These are phyloP conservation scores for Xiphias gladius DNA, from an alignment of 2,113 vertebrate genomes.

Conservation along the genomic window DNA sequence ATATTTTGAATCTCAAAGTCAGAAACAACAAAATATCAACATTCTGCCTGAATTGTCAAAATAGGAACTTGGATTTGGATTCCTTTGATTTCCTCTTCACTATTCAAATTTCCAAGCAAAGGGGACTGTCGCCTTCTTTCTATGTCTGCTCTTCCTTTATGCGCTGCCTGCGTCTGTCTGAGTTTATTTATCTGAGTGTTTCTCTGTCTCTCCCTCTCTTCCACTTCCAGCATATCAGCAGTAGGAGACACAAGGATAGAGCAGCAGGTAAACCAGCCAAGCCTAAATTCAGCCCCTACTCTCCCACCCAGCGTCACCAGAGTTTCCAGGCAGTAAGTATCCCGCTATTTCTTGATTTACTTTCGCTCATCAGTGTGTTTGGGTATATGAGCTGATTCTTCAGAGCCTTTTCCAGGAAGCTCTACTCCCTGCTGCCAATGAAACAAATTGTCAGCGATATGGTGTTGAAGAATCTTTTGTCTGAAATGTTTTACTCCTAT, in stretches of 20 bases:
- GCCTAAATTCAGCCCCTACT: conserved; percentile 95
- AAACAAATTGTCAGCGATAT: conserved; percentile 14
- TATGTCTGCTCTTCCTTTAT: background rate
- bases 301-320: conserved; percentile 87
- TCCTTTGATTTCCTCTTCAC: conserved; percentile 36
- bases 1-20: conserved; percentile 51
- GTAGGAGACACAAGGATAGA: conserved; percentile 96
- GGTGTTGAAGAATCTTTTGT: background rate
- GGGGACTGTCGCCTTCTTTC: background rate
- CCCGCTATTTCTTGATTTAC: conserved; percentile 15
- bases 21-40: conserved; percentile 28
- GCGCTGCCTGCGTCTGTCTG: conserved; percentile 16
- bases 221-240: conserved; percentile 92
- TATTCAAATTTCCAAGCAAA: conserved; percentile 26
- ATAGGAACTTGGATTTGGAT: conserved; percentile 38
- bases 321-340: conserved; percentile 89
- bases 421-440: conserved; percentile 26
- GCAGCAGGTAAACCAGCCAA: conserved; percentile 96
- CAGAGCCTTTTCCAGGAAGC: conserved; percentile 52
- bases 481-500: background rate
- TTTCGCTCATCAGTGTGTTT: conserved; percentile 47
- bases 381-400: conserved; percentile 27
- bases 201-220: conserved; percentile 36
- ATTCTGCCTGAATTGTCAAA: conserved; percentile 17
- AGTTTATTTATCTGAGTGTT: background rate